Evolutionary conservation across 1,140 invertebrate species (phyloP), one percentile per base, ranked within the genome.

Genomic region (Drosophila pectinifera): DNA sequence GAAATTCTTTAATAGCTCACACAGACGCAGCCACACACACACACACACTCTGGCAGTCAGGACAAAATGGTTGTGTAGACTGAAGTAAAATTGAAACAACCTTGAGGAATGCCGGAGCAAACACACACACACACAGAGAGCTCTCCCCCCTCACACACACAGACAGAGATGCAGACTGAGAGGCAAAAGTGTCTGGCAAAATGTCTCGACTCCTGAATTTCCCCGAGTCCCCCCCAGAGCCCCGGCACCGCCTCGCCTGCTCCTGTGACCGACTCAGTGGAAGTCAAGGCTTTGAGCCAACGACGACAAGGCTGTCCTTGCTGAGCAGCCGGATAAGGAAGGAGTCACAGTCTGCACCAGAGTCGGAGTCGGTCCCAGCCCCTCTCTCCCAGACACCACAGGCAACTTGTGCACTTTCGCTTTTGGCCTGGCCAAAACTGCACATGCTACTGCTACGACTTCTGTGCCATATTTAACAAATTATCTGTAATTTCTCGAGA

Each of bases 401-500:
- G 13, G 28, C 13, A 28, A 13, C 55, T 34, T 41, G 64, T 81
- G 78, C 83, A 89, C 79, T 88, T 88, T 88, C 83, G 68, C 84
- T 89, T 83, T 85, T 70, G 62, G 63, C 64, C 55, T 61, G 62
- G 63, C 74, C 64, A 58, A 76, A 76, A 67, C 73, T 76, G 46
- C 61, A 75, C 73, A 75, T 67, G 31, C 43, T 14, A 26, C 36
- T 48, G 14, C 28, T 59, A 34, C 56, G 28, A 48, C 61, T 73
- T 65, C 56, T 80, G 74, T 90, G 86, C 73, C 88, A 90, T 86
- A 90, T 90, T 90, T 86, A 82, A 83, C 86, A 90, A 90, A 90
- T 90, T 90, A 90, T 90, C 88, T 80, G 88, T 86, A 86, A 90
- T 90, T 90, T 90, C 88, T 90, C 88, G 73, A 90, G 78, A 73